Evolutionary conservation across 1,140 invertebrate genomes (phyloP), one percentile per base, ranked within the genome.

Genomic region (Doryteuthis pealeii): DNA sequence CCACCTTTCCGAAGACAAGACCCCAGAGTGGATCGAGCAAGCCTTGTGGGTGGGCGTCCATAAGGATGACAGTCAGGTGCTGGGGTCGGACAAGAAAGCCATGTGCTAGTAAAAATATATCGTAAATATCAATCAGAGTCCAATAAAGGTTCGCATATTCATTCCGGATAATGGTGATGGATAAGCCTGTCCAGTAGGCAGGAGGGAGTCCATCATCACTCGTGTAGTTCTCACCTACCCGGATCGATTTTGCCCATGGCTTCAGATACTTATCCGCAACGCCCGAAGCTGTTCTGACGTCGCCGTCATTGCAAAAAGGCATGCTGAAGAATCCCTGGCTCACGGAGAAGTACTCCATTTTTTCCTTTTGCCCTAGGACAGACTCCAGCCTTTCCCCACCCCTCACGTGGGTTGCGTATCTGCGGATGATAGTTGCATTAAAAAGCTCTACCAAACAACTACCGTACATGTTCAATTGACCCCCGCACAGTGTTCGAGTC

Each of bases 71-170:
- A 35, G 73, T 72, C 0, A 75, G 74, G 22, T 69, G 26, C 40
- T 75, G 69, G 2, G 76, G 75, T 28, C 75, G 58, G 43, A 69
- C 45, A n/a, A 70, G 54, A 54, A 81, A 77, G n/a, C 78, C 74
- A 15, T 74, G 68, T 45, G 74, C 75, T 0, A 80, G 49, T 14
- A 80, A 40, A 70, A 73, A 81, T n/a, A 77, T 76, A 49, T 79
- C 79, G 65, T 77, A 80, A 35, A 78, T 74, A 70, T 81, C 80
- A 14, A 77, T 80, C 15, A 81, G 49, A 15, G 80, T 77, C 68
- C 78, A 79, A 69, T 79, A 81, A n/a, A 81, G 54, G 67, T 81
- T 81, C 30, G 76, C 80, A 71, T 81, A 81, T 62, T 81, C 80
- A 35, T 72, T 70, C 35, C 73, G 33, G 40, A 58, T 40, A 32